phyloP scores from a whole-genome alignment of 2,113 vertebrate species.

The Phylloscopus whistleri region DNA sequence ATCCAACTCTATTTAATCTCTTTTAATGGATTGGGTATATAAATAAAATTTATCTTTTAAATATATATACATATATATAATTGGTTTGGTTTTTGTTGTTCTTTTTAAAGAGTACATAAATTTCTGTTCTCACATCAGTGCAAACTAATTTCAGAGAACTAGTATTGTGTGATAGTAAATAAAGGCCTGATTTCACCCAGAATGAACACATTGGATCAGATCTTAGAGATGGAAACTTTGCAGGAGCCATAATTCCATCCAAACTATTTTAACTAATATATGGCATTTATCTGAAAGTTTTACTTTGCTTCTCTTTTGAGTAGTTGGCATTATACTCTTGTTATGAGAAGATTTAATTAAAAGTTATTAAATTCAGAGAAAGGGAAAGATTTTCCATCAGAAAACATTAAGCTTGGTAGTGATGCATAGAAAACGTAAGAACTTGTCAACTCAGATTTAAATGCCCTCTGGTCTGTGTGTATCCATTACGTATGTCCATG shows the following conservation, averaged over 20 bases:
- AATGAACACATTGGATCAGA: neutral
- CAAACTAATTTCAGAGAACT: neutral
- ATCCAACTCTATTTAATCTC: constrained; percentile 5
- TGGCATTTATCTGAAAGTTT: neutral
- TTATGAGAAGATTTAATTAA: neutral
- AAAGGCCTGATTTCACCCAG: neutral
- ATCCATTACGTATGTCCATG: neutral
- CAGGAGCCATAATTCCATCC: neutral
- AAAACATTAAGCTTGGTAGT: neutral
- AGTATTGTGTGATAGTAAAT: neutral
- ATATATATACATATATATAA: neutral
- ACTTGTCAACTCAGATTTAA: neutral
- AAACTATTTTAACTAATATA: neutral
- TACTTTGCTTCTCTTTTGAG: neutral
- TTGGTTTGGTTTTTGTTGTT: neutral
- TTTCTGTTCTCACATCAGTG: neutral
- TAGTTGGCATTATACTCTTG: neutral
- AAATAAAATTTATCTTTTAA: neutral
- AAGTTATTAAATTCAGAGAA: neutral
- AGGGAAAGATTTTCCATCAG: neutral
- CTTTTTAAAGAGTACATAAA: neutral
- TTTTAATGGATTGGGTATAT: neutral
- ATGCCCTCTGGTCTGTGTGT: neutral
- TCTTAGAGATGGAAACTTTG: neutral
- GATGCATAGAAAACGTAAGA: neutral